phyloP scores from a whole-genome alignment of 2,888 invertebrate species.

The Acrobasis consociella region DNA sequence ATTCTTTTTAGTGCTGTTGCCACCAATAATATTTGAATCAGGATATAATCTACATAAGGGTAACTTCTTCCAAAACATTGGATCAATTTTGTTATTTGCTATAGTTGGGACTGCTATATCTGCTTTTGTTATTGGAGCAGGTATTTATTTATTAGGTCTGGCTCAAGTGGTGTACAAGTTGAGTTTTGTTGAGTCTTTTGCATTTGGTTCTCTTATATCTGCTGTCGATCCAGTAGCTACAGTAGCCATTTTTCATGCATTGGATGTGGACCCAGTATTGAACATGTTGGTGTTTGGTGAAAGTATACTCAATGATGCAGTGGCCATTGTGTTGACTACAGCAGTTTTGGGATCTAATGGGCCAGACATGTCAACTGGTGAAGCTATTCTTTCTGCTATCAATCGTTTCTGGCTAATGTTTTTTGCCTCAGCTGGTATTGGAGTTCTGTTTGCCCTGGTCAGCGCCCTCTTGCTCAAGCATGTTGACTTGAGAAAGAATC shows the following conservation, averaged over 20 bases:
- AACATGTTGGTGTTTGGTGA: slow-evolving; percentile 99
- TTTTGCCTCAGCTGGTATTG: slow-evolving; percentile 98
- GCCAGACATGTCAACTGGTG: slow-evolving; percentile 86
- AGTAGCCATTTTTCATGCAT: slow-evolving; percentile 98
- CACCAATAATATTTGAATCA: slow-evolving; percentile 99
- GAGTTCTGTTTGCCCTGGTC: slow-evolving; percentile 95
- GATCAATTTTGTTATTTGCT: slow-evolving; percentile 98
- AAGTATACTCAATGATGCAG: slow-evolving; percentile 98
- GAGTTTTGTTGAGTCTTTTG: slow-evolving; percentile 98
- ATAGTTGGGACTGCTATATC: slow-evolving; percentile 98
- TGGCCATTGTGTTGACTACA: slow-evolving; percentile 98
- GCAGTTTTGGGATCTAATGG: slow-evolving; percentile 88
- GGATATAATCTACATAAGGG: slow-evolving; percentile 99
- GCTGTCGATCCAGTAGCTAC: slow-evolving; percentile 99
- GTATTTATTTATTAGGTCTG: slow-evolving; percentile 96
- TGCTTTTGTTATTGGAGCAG: slow-evolving; percentile 97
- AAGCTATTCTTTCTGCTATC: slow-evolving; percentile 93
- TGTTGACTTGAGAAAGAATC: slow-evolving; percentile 97
- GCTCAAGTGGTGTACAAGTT: slow-evolving; percentile 95
- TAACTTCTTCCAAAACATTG: slow-evolving; percentile 98
- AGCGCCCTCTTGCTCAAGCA: slow-evolving; percentile 97
- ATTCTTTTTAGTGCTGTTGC: slow-evolving; percentile 97
- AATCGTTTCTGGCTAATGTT: slow-evolving; percentile 98
- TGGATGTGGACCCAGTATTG: slow-evolving; percentile 97
- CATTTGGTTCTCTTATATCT: slow-evolving; percentile 98